A percentile compares a stretch with the other conserved stretches of the same genome.
Evolutionary conservation across 2,113 vertebrate genomes (phyloP).

Genomic region (Myrmecobius fasciatus): DNA sequence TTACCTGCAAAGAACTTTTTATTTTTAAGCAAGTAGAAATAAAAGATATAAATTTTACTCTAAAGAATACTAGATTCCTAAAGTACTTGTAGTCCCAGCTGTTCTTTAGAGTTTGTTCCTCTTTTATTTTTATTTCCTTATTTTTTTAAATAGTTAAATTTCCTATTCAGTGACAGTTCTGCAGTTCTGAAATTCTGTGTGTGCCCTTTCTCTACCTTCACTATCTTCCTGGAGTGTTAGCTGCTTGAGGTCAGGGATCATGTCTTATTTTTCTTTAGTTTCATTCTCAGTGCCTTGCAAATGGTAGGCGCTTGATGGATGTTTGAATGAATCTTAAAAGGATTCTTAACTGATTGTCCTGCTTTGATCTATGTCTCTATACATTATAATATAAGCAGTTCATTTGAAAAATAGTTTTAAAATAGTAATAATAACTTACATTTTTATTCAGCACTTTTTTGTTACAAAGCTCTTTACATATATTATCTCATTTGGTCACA

Average conservation of each 20-base stretch:
- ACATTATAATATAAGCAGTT: background rate
- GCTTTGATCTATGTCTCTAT: background rate
- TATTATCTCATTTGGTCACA: background rate
- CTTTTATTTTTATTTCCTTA: slow-evolving; percentile 29
- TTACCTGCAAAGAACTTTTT: slow-evolving; percentile 22
- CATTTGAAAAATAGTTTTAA: background rate
- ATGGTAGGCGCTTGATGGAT: slow-evolving; percentile 30
- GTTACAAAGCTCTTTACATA: background rate
- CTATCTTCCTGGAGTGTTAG: background rate
- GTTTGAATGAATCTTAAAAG: slow-evolving; percentile 34
- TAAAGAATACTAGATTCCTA: background rate
- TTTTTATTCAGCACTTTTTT: background rate
- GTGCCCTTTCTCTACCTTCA: background rate
- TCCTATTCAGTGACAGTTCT: background rate
- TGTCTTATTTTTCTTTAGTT: background rate
- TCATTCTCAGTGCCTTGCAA: background rate
- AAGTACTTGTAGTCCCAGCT: slow-evolving; percentile 10
- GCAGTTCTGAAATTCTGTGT: slow-evolving; percentile 14
- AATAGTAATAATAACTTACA: background rate
- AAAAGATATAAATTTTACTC: background rate
- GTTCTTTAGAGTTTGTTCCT: slow-evolving; percentile 20
- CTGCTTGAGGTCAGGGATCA: background rate
- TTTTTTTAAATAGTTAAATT: slow-evolving; percentile 12
- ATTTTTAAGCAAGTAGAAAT: background rate
- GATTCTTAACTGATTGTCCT: background rate